Conservation (phyloP, 64 coral and sea anemone species). For the Acropora tenuis region DNA sequence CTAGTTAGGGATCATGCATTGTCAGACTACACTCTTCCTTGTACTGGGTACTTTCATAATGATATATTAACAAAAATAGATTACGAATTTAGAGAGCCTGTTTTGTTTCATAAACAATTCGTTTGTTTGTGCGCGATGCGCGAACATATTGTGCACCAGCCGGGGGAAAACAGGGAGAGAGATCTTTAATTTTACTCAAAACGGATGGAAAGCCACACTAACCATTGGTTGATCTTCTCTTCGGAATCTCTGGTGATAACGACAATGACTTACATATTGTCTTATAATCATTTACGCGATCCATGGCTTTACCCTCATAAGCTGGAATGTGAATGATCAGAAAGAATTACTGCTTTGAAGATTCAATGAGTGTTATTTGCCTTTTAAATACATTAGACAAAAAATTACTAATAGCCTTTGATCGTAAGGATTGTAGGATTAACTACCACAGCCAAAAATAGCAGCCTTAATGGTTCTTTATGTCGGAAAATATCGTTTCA, state of each 20-base stretch:
- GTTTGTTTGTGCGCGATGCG: no score
- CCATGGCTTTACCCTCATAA: conserved; percentile 83
- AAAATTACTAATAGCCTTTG: not conserved
- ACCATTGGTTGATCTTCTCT: conserved; percentile 27
- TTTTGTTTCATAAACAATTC: no score
- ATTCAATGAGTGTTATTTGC: no score
- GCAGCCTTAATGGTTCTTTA: no score
- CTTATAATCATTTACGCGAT: conserved; percentile 89
- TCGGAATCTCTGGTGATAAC: conserved; percentile 36
- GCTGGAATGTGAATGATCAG: conserved; percentile 22
- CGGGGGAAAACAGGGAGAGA: not conserved
- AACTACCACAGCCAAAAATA: no score
- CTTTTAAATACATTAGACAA: not conserved
- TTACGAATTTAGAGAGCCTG: no score
- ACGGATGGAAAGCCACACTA: not conserved
- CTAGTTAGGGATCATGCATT: no score
- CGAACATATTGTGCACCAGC: not conserved
- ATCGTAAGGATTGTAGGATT: not conserved
- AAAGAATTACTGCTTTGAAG: no score
- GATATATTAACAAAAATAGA: no score
- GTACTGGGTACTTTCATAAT: no score
- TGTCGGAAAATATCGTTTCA: no score
- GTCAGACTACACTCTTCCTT: no score
- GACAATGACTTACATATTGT: conserved; percentile 85
- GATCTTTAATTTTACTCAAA: not conserved